phyloP scores from a whole-genome alignment of 2,113 vertebrate genomes.

The Machaerirhynchus nigripectus region DNA sequence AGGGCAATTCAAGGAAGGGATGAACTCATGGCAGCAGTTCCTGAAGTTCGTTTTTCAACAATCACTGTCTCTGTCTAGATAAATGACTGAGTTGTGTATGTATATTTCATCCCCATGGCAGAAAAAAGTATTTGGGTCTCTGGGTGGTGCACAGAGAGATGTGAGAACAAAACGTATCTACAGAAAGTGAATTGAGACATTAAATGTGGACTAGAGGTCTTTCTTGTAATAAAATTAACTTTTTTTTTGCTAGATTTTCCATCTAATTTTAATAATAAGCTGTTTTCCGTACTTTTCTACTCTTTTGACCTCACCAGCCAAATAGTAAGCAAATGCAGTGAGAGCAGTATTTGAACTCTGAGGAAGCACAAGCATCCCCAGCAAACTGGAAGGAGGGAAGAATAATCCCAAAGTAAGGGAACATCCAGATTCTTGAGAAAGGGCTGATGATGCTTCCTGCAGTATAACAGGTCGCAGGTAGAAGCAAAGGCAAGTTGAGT shows the following conservation, averaged over 20 bases:
- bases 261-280: background rate
- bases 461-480: background rate
- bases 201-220: background rate
- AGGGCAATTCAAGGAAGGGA: background rate
- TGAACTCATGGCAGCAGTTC: background rate
- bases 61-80: background rate
- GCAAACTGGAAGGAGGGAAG: background rate
- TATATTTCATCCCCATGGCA: background rate
- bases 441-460: background rate
- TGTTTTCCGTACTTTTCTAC: background rate
- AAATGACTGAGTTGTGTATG: background rate
- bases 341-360: background rate
- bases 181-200: background rate
- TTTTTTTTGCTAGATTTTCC: background rate
- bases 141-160: background rate
- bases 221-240: background rate
- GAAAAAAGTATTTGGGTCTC: background rate
- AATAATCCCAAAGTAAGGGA: background rate
- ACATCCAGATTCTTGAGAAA: background rate
- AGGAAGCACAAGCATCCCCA: background rate
- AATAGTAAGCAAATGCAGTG: background rate
- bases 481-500: background rate
- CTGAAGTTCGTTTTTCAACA: background rate
- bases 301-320: background rate
- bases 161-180: background rate